Percentiles rank a stretch among this genome's conserved stretches.
phyloP scores from a whole-genome alignment of 2,888 invertebrate species.

The Aphodius sticticus region DNA sequence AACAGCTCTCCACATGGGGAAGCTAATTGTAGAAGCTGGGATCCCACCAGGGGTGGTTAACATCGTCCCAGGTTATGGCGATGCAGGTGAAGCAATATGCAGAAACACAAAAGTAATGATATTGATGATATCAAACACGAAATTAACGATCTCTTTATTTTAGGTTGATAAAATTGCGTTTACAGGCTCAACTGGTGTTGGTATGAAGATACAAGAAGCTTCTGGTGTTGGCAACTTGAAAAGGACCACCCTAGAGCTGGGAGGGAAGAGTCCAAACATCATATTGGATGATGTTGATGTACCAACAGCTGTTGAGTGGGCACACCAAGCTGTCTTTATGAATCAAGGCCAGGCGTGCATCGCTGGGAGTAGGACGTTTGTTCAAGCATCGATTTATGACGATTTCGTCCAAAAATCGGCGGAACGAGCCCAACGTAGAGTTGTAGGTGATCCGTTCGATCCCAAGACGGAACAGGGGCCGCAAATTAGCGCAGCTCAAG shows the following conservation, averaged over 20 bases:
- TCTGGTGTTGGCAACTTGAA: slow-evolving; percentile 81
- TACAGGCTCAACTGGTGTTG: slow-evolving; percentile 91
- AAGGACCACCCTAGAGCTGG: slow-evolving; percentile 88
- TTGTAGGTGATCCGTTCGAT: slow-evolving; percentile 90
- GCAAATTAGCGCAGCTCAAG: slow-evolving; percentile 86
- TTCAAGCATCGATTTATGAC: slow-evolving; percentile 76
- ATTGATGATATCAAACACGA: slow-evolving; percentile 47
- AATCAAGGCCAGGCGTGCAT: slow-evolving; percentile 92
- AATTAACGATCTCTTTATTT: neutral
- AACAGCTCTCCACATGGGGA: slow-evolving; percentile 71
- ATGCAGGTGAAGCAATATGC: slow-evolving; percentile 82
- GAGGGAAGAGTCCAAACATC: slow-evolving; percentile 90
- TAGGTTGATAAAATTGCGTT: slow-evolving; percentile 89
- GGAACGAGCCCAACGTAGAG: slow-evolving; percentile 77
- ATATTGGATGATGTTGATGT: slow-evolving; percentile 86
- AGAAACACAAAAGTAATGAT: slow-evolving; percentile 62
- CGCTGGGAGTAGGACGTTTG: slow-evolving; percentile 90
- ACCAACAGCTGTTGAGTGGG: slow-evolving; percentile 79
- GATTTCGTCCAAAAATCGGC: slow-evolving; percentile 70
- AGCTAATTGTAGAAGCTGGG: slow-evolving; percentile 87
- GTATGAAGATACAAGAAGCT: slow-evolving; percentile 81
- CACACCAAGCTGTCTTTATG: slow-evolving; percentile 88
- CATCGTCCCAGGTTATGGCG: slow-evolving; percentile 88
- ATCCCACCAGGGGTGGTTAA: slow-evolving; percentile 93
- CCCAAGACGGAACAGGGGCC: slow-evolving; percentile 86